phyloP scores from a whole-genome alignment of 2,888 invertebrate species.

The Zygogramma bicolorata region DNA sequence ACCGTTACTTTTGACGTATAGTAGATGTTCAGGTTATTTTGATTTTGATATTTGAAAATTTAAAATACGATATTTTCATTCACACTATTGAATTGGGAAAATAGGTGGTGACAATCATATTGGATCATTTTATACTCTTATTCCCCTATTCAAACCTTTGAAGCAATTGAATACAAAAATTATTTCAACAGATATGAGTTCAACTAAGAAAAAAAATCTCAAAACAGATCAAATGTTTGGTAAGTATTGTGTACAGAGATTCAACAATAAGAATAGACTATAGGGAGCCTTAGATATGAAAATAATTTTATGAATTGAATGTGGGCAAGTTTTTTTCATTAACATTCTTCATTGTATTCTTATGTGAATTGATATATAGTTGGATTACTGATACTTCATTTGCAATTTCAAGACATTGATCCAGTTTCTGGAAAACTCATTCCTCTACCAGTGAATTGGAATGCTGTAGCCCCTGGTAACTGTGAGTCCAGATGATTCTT shows the following conservation, averaged over 20 bases:
- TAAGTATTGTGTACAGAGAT: conserved; percentile 7
- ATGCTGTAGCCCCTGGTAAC: background rate
- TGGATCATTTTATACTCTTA: too few species aligned
- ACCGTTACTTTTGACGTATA: too few species aligned
- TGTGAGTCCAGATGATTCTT: background rate
- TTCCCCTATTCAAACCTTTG: too few species aligned
- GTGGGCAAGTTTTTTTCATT: background rate
- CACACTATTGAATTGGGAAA: too few species aligned
- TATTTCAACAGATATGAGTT: conserved; percentile 8
- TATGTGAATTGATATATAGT: background rate
- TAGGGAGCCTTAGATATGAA: background rate
- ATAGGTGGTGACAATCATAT: too few species aligned
- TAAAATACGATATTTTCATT: too few species aligned
- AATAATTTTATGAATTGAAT: background rate
- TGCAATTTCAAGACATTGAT: conserved; percentile 18
- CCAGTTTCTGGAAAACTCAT: conserved; percentile 17
- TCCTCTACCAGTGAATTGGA: conserved; percentile 12
- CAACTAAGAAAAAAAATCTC: background rate
- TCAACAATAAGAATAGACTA: background rate
- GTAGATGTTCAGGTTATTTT: too few species aligned
- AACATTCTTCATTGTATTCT: background rate
- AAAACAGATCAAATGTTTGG: conserved; percentile 7
- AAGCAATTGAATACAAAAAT: too few species aligned
- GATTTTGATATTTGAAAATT: too few species aligned
- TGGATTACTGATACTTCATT: background rate